Base-by-base conservation (phyloP, 2,113 vertebrate genomes). In the Zosterops pallidus region DNA sequence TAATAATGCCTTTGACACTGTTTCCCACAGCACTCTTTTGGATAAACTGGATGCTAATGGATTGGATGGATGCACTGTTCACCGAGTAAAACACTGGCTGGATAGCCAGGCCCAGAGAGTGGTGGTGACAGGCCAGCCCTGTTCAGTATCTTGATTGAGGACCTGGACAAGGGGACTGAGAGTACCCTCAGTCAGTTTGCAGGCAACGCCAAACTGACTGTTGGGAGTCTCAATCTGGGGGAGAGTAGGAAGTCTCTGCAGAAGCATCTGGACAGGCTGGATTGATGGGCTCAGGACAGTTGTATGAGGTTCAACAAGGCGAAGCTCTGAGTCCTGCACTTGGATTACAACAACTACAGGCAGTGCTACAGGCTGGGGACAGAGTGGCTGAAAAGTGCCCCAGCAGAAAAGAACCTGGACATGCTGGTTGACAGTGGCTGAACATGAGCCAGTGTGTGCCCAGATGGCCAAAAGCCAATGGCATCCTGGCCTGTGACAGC, bases 151-250 rank as follows among this genome's bases (percentile, higher is more conserved):
- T 56, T 72, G 24, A 33, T 0, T 44, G 16, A 44, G 17, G 10
- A 16, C 24, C 26, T 50, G 42, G 59, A 42, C 17, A 22, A 42
- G 22, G 17, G 14, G 7, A 46, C 25, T 10, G 1, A 75, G 16
- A 5, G 9, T 9, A 57, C 16, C 5, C 23, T 69, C 55, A 52
- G 14, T 25, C 46, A 68, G 4, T 41, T 16, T 57, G n/a, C 25
- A 74, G 55, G 14, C 1, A 18, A n/a, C n/a, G 53, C 7, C 25
- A 64, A 50, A 44, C 37, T 37, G 9, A 44, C 5, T 24, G 22
- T 8, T 0, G 0, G 13, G 12, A 67, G 6, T 9, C 9, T 33
- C 2, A 0, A 6, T 52, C 35, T 71, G 11, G 13, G 9, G 2
- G 12, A 80, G 22, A 5, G 9, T 9, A 70, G 25, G 7, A 60